These are phyloP conservation scores for Dinomys branickii DNA, from an alignment of 2,113 vertebrate species.

Conservation along the genomic window DNA sequence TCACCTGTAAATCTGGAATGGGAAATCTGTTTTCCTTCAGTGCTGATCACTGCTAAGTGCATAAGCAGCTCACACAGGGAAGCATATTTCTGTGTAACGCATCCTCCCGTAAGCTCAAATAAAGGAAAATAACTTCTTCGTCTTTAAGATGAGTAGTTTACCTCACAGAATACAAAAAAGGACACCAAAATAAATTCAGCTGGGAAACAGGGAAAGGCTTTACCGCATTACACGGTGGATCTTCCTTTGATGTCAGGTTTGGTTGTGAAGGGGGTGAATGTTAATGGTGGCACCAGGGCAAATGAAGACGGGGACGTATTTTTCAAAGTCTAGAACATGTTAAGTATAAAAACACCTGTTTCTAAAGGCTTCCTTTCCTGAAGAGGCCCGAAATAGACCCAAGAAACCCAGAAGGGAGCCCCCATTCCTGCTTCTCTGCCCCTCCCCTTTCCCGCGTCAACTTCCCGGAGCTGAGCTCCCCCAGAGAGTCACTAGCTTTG, in stretches of 20 bases:
- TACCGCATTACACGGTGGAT: constrained; percentile 3
- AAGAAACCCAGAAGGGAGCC: constrained; percentile 36
- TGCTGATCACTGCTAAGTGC: background rate
- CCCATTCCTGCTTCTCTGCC: constrained; percentile 9
- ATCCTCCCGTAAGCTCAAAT: constrained; percentile 4
- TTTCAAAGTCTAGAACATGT: constrained; percentile 10
- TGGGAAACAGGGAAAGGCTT: background rate
- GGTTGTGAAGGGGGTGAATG: background rate
- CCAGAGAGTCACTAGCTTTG: constrained; percentile 55
- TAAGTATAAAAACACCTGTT: constrained; percentile 2
- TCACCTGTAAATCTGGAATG: background rate
- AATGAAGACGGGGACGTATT: background rate
- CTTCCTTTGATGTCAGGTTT: background rate
- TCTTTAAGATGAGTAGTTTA: background rate
- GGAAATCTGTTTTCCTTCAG: constrained; percentile 27
- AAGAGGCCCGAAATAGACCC: constrained; percentile 54
- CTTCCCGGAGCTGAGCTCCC: background rate
- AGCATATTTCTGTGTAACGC: constrained; percentile 8
- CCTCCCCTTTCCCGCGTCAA: constrained; percentile 41
- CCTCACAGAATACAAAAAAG: background rate
- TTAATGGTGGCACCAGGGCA: background rate
- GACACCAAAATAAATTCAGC: constrained; percentile 42
- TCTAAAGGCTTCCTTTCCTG: constrained; percentile 50
- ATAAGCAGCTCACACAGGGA: background rate
- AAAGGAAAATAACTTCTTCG: background rate